Evolutionary conservation across 2,888 invertebrate species (phyloP).

Genomic region (Tortricodes alternella): DNA sequence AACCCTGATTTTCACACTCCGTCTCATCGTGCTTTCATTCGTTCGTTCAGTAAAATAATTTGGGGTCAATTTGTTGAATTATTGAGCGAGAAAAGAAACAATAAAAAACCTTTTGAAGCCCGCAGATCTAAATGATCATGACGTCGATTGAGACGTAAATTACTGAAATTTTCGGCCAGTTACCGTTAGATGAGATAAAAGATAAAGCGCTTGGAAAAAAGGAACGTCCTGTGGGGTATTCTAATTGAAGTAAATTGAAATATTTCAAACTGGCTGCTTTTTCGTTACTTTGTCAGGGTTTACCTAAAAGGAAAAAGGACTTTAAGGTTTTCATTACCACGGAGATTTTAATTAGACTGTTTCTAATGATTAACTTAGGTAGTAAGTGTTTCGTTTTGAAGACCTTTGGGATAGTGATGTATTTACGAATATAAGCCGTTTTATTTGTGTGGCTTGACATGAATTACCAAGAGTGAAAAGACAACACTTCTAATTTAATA

Average conservation of each 20-base stretch:
- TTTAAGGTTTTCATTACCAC: background rate
- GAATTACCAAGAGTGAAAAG: too few species aligned
- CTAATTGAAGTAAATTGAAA: slow-evolving; percentile 18
- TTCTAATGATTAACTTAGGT: too few species aligned
- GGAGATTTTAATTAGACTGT: background rate
- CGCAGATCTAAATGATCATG: slow-evolving; percentile 31
- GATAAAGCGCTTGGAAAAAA: slow-evolving; percentile 17
- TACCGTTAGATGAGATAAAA: slow-evolving; percentile 16
- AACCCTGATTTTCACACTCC: slow-evolving; percentile 17
- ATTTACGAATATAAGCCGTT: too few species aligned
- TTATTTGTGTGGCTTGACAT: too few species aligned
- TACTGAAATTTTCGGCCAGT: slow-evolving; percentile 22
- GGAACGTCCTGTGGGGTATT: slow-evolving; percentile 7
- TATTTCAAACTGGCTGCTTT: slow-evolving; percentile 9
- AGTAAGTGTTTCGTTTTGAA: too few species aligned
- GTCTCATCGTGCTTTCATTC: slow-evolving; percentile 20
- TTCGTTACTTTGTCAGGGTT: background rate
- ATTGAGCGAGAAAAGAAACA: slow-evolving; percentile 34
- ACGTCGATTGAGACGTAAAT: slow-evolving; percentile 25
- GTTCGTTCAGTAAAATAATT: slow-evolving; percentile 41
- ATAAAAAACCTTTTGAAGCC: slow-evolving; percentile 37
- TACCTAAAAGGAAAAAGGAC: slow-evolving; percentile 1
- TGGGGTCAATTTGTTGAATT: slow-evolving; percentile 41
- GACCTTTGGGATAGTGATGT: too few species aligned
- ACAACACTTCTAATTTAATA: too few species aligned